Percentiles rank a stretch among this genome's conserved stretches.
Evolutionary conservation across 1,140 invertebrate species (phyloP).

Genomic region (Steinernema feltiae): DNA sequence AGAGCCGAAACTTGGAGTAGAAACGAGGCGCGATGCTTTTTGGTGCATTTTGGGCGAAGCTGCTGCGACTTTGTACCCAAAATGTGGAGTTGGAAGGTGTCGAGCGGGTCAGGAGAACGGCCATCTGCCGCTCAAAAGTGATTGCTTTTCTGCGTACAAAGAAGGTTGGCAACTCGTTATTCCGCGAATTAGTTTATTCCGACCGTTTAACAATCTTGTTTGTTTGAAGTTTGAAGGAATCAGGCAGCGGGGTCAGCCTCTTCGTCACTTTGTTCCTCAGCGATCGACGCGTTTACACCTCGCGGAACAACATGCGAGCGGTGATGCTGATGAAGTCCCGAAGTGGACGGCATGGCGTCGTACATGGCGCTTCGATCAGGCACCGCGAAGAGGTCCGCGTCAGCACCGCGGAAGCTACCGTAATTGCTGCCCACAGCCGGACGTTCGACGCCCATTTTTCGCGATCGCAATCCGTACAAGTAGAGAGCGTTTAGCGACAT

Average conservation of each 20-base stretch:
- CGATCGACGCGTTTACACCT: not conserved
- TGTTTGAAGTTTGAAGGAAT: not conserved
- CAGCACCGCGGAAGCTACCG: not conserved
- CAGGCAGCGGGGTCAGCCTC: not conserved
- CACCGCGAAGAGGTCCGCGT: not conserved
- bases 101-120: too few species aligned
- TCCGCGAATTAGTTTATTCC: not conserved
- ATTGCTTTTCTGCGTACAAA: not conserved
- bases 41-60: too few species aligned
- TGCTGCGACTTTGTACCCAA: too few species aligned
- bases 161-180: not conserved
- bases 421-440: not conserved
- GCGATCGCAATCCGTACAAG: not conserved
- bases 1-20: too few species aligned
- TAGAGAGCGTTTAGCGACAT: not conserved
- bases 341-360: not conserved
- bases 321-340: not conserved
- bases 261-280: not conserved
- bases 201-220: not conserved
- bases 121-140: too few species aligned
- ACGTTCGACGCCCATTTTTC: not conserved
- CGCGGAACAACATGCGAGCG: not conserved
- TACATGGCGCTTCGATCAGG: not conserved
- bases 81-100: too few species aligned
- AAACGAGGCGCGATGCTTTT: too few species aligned